A percentile compares a stretch with the other conserved stretches of the same genome.
These are phyloP conservation scores for Oncorhynchus mykiss DNA, from an alignment of 2,113 vertebrate genomes.

Conservation along the genomic window DNA sequence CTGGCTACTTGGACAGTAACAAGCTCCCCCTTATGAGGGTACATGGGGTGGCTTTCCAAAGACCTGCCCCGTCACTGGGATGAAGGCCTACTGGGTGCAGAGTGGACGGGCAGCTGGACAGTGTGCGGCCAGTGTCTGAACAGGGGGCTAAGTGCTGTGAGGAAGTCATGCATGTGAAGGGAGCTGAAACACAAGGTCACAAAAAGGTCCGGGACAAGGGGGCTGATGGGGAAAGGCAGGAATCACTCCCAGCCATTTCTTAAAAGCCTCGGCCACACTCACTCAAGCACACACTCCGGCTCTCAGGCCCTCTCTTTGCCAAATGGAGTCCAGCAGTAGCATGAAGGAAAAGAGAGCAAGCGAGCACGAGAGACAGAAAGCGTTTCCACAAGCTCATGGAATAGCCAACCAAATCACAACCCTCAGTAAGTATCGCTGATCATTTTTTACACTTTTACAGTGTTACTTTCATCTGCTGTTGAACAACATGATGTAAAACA, in stretches of 20 bases:
- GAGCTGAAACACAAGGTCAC: slow-evolving; percentile 67
- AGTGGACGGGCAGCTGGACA: slow-evolving; percentile 16
- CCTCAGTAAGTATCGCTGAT: too few species aligned
- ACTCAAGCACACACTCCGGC: slow-evolving; percentile 6
- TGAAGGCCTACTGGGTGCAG: not conserved
- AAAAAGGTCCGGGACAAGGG: slow-evolving; percentile 52
- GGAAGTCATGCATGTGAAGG: slow-evolving; percentile 69
- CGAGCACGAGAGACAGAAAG: not conserved
- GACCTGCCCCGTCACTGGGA: not conserved
- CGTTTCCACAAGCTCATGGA: not conserved
- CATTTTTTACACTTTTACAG: too few species aligned
- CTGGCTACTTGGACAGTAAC: not conserved
- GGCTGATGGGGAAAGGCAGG: slow-evolving; percentile 39
- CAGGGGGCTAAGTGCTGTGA: slow-evolving; percentile 57
- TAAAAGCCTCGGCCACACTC: slow-evolving; percentile 53
- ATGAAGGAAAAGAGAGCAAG: not conserved
- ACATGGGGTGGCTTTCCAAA: not conserved
- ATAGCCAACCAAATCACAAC: too few species aligned
- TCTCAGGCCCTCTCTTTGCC: not conserved
- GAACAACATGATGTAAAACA: too few species aligned
- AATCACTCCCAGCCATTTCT: slow-evolving; percentile 59
- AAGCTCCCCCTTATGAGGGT: not conserved
- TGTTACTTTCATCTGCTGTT: too few species aligned
- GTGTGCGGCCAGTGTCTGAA: slow-evolving; percentile 27
- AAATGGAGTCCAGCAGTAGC: slow-evolving; percentile 3